Conservation (phyloP, 2,797 vertebrate genomes). For the Crenichthys baileyi region DNA sequence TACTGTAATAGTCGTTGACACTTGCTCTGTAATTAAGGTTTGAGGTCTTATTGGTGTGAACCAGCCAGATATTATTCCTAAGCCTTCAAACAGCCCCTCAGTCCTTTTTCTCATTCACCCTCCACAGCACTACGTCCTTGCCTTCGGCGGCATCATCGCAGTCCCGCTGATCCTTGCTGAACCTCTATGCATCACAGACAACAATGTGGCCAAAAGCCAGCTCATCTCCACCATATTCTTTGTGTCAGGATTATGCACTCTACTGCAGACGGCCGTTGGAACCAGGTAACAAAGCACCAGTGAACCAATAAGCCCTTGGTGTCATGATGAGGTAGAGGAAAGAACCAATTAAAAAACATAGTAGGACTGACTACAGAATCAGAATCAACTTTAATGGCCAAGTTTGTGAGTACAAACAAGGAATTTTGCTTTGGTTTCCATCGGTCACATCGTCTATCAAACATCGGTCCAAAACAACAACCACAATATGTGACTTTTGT, state of each 20-base stretch:
- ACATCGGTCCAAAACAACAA: too few relatives aligned
- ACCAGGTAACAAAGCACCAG: conserved; percentile 73
- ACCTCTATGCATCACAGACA: conserved; percentile 82
- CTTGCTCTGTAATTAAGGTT: not conserved
- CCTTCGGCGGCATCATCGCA: conserved; percentile 84
- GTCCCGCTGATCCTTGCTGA: conserved; percentile 84
- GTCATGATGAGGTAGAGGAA: too few relatives aligned
- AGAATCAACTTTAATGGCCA: too few relatives aligned
- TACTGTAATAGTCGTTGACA: not conserved
- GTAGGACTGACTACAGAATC: too few relatives aligned
- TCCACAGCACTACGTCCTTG: conserved; percentile 83
- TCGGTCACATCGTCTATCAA: too few relatives aligned
- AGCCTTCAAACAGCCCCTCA: not conserved
- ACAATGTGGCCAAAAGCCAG: conserved; percentile 82
- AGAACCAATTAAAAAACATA: too few relatives aligned
- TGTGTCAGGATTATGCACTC: conserved; percentile 81
- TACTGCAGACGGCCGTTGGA: conserved; percentile 82
- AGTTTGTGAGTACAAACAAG: too few relatives aligned
- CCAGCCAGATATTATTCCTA: not conserved
- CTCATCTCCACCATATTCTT: conserved; percentile 87
- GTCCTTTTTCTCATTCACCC: not conserved
- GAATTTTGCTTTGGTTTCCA: too few relatives aligned
- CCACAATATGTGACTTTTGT: too few relatives aligned
- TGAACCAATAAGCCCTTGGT: not conserved
- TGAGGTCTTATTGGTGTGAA: not conserved